phyloP scores from a whole-genome alignment of 2,113 vertebrate species.

The Loxodonta africana region DNA sequence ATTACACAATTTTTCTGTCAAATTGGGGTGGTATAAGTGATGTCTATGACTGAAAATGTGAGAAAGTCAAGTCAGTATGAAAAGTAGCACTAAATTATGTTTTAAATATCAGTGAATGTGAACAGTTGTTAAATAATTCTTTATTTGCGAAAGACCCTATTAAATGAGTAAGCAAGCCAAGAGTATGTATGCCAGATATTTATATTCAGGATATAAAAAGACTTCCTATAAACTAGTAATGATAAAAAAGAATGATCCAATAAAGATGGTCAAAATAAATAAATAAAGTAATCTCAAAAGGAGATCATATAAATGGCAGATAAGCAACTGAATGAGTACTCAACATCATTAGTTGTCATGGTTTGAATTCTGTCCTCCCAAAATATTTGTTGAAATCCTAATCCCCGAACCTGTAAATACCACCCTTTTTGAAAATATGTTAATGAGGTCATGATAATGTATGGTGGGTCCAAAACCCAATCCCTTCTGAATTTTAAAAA shows the following conservation, averaged over 20 bases:
- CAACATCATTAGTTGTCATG: neutral
- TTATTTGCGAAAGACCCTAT: conserved; percentile 22
- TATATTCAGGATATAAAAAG: neutral
- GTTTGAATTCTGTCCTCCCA: too few relatives aligned
- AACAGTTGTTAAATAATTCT: conserved; percentile 59
- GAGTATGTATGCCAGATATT: neutral
- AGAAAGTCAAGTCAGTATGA: conserved; percentile 65
- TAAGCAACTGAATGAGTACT: neutral
- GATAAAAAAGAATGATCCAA: neutral
- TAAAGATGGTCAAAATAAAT: neutral
- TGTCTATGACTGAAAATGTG: conserved; percentile 67
- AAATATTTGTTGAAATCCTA: too few relatives aligned
- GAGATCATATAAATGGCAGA: neutral
- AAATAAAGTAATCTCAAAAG: neutral
- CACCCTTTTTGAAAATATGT: too few relatives aligned
- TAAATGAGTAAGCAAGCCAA: neutral
- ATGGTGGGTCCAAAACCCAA: too few relatives aligned
- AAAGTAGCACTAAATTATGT: conserved; percentile 62
- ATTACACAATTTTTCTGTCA: conserved; percentile 43
- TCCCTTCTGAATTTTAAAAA: too few relatives aligned
- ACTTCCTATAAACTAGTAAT: neutral
- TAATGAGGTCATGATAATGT: too few relatives aligned
- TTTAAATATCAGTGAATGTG: conserved; percentile 74
- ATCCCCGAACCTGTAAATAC: too few relatives aligned
- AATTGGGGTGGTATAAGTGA: conserved; percentile 62